Evolutionary conservation across 2,113 vertebrate genomes (phyloP).

Genomic region (Misgurnus mizolepis): DNA sequence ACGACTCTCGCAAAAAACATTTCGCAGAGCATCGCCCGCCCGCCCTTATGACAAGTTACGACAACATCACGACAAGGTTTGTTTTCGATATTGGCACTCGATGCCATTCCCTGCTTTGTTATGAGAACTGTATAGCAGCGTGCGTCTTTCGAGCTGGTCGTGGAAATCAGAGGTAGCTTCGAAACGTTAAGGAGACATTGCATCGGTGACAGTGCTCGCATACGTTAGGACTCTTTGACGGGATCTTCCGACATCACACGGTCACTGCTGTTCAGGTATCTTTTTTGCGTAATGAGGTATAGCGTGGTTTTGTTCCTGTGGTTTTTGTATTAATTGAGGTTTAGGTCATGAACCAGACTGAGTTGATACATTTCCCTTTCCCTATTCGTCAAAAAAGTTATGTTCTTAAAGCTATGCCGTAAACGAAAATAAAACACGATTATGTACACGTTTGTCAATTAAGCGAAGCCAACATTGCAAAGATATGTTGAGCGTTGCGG

Average conservation of each 20-base stretch:
- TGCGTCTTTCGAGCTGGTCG: constrained; percentile 78
- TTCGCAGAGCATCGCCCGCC: constrained; percentile 33
- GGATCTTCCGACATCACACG: constrained; percentile 76
- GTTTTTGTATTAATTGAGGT: constrained; percentile 62
- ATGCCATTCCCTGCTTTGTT: constrained; percentile 76
- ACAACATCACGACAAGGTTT: constrained; percentile 33
- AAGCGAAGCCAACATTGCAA: not conserved
- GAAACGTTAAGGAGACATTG: constrained; percentile 85
- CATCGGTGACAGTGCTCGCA: constrained; percentile 84
- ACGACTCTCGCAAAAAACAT: constrained; percentile 48
- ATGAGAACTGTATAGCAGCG: constrained; percentile 80
- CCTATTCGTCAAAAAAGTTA: constrained; percentile 50
- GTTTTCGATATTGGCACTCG: constrained; percentile 55
- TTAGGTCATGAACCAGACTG: constrained; percentile 54
- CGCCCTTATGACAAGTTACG: constrained; percentile 27
- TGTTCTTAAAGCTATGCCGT: constrained; percentile 64
- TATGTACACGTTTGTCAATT: constrained; percentile 46
- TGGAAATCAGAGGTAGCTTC: constrained; percentile 92
- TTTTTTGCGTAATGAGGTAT: constrained; percentile 84
- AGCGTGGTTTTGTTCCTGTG: constrained; percentile 69
- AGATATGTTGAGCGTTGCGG: constrained; percentile 58
- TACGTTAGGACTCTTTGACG: constrained; percentile 67
- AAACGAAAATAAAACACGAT: constrained; percentile 37
- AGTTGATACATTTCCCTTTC: constrained; percentile 59
- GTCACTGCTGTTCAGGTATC: constrained; percentile 72